phyloP scores from a whole-genome alignment of 1,140 invertebrate genomes.

The Drosophila littoralis region DNA sequence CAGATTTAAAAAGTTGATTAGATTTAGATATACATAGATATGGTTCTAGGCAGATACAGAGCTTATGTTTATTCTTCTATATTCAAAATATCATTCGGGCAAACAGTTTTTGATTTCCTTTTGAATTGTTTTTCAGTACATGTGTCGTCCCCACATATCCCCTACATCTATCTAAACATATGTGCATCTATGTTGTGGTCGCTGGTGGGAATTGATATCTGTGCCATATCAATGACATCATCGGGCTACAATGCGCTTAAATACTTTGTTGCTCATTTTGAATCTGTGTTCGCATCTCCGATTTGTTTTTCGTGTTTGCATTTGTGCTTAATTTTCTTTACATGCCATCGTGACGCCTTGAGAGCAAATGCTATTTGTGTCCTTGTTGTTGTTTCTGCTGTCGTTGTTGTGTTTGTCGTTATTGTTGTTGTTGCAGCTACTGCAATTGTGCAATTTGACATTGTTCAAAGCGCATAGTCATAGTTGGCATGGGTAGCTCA shows the following conservation, averaged over 20 bases:
- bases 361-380: conserved; percentile 43
- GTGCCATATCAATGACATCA: conserved; percentile 14
- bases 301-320: conserved; percentile 12
- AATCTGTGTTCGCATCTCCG: conserved; percentile 19
- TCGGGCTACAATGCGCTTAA: not conserved
- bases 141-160: not conserved
- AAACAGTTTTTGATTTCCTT: not conserved
- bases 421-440: conserved; percentile 11
- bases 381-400: conserved; percentile 33
- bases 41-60: no score
- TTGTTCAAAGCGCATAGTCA: conserved; percentile 51
- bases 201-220: conserved; percentile 5
- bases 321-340: conserved; percentile 30
- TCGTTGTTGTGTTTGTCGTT: conserved; percentile 9
- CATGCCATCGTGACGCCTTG: conserved; percentile 36
- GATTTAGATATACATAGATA: no score
- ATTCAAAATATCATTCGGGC: not conserved
- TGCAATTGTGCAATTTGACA: conserved; percentile 60
- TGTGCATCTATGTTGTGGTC: not conserved
- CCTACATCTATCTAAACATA: not conserved
- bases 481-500: conserved; percentile 9
- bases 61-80: no score
- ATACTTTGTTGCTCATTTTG: conserved; percentile 8
- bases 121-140: not conserved
- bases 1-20: no score